phyloP scores from a whole-genome alignment of 2,888 invertebrate species.

The Zygaena filipendulae region DNA sequence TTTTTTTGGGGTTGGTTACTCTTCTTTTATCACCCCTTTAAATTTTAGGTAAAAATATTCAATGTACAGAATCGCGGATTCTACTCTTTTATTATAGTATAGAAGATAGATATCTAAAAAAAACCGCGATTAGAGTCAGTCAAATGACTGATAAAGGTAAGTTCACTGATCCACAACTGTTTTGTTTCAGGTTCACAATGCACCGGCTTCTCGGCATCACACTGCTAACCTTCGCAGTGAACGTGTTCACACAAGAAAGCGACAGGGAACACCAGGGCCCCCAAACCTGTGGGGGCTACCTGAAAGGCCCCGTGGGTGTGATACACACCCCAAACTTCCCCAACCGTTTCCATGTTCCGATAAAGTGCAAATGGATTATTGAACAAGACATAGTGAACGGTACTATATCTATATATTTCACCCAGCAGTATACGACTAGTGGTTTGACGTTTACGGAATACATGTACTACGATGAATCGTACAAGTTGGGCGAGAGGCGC shows the following conservation, averaged over 20 bases:
- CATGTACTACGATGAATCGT: constrained; percentile 76
- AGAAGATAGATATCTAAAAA: too few relatives aligned
- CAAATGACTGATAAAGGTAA: too few relatives aligned
- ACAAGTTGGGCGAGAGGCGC: constrained; percentile 73
- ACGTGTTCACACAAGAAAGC: constrained; percentile 32
- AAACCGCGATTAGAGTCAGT: too few relatives aligned
- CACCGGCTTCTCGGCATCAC: constrained; percentile 37
- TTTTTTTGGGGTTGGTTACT: background rate
- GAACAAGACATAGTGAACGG: constrained; percentile 79
- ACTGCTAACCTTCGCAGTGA: constrained; percentile 34
- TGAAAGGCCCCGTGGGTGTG: constrained; percentile 74
- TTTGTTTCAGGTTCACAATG: constrained; percentile 44
- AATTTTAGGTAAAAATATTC: too few relatives aligned
- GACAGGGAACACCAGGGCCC: constrained; percentile 45
- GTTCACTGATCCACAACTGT: too few relatives aligned
- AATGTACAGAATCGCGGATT: too few relatives aligned
- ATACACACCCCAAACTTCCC: constrained; percentile 90
- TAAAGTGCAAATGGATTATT: constrained; percentile 89
- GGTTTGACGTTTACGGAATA: constrained; percentile 82
- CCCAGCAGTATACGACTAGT: constrained; percentile 86
- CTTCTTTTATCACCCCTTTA: background rate
- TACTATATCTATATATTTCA: constrained; percentile 86
- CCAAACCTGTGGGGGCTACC: constrained; percentile 73
- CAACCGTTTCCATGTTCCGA: constrained; percentile 80
- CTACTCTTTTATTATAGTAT: too few relatives aligned